Conservation (phyloP, 1,140 invertebrate species). For the Drosophila nikananu region DNA sequence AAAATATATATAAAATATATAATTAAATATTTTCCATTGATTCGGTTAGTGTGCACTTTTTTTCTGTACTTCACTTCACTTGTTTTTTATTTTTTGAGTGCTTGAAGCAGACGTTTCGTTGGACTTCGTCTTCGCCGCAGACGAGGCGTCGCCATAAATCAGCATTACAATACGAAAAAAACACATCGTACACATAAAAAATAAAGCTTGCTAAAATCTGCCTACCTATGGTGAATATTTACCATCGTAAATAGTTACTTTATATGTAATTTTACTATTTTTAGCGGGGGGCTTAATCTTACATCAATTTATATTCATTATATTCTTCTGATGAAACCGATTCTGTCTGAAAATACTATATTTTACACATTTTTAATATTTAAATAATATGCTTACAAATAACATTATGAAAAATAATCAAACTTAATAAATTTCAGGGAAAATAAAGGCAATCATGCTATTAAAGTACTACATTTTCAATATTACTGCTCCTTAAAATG, state of each 20-base stretch:
- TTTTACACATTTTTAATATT: too few relatives aligned
- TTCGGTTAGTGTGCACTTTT: conserved; percentile 45
- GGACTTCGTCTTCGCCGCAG: conserved; percentile 37
- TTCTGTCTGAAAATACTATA: too few relatives aligned
- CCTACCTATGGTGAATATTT: conserved; percentile 8
- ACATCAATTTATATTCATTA: too few relatives aligned
- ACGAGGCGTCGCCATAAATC: conserved; percentile 66
- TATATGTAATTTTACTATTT: background rate
- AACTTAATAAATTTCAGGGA: too few relatives aligned
- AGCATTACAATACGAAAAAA: conserved; percentile 43
- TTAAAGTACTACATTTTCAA: too few relatives aligned
- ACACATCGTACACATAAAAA: conserved; percentile 26
- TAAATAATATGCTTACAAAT: too few relatives aligned
- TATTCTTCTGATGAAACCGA: too few relatives aligned
- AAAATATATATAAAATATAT: conserved; percentile 9
- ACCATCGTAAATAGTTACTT: background rate
- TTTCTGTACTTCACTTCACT: conserved; percentile 7
- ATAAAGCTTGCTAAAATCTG: conserved; percentile 5
- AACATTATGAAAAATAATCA: too few relatives aligned
- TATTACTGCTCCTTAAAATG: too few relatives aligned
- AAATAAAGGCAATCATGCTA: too few relatives aligned
- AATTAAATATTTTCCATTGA: conserved; percentile 29
- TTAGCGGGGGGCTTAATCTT: background rate
- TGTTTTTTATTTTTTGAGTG: conserved; percentile 24
- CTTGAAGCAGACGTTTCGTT: conserved; percentile 27